Evolutionary conservation across 2,797 vertebrate species (phyloP).

Genomic region (Pantherophis alleghaniensis): DNA sequence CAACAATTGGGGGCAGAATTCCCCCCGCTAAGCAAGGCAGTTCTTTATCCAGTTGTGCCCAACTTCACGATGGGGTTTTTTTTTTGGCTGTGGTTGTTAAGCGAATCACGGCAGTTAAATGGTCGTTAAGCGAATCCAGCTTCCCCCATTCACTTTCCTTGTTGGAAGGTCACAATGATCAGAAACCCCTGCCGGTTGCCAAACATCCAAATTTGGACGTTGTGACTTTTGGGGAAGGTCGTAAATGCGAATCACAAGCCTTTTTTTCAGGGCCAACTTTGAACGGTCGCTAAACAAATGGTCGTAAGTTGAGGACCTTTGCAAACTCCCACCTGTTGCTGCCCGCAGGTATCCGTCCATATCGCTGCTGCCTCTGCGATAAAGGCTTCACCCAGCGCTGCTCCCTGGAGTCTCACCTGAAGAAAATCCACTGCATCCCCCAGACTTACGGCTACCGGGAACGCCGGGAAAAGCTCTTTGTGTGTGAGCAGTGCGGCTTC

Average conservation of each 20-base stretch:
- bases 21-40: neutral
- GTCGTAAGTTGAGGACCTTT: neutral
- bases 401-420: slow-evolving; percentile 87
- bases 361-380: slow-evolving; percentile 83
- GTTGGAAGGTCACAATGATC: neutral
- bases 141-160: neutral
- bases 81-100: neutral
- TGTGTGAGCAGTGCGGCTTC: slow-evolving; percentile 89
- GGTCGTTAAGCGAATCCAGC: neutral
- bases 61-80: neutral
- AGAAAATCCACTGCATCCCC: slow-evolving; percentile 84
- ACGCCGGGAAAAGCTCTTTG: slow-evolving; percentile 88
- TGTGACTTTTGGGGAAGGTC: neutral
- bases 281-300: neutral
- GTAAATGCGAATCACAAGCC: neutral
- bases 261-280: neutral
- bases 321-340: no score
- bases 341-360: slow-evolving; percentile 82
- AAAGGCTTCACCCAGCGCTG: slow-evolving; percentile 92
- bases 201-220: neutral
- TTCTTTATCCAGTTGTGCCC: neutral
- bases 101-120: neutral
- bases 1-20: neutral
- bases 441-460: slow-evolving; percentile 88
- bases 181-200: neutral